Base-by-base conservation (phyloP, 2,888 invertebrate genomes). In the Protonemura montana region DNA sequence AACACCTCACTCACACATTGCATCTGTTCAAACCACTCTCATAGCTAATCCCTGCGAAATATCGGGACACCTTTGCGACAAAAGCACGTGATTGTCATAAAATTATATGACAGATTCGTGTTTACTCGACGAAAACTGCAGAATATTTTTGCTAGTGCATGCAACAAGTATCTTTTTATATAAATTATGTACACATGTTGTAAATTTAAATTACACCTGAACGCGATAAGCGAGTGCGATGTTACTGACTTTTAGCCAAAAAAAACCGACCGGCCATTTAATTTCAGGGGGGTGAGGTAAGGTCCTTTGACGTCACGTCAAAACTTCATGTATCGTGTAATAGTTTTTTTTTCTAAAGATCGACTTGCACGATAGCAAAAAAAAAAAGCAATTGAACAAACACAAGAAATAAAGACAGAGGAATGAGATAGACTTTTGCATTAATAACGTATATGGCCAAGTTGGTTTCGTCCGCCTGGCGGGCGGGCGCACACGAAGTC, bases 401-500 rank as follows among this genome's bases (percentile, higher is more conserved):
- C 29, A 27, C 29, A 78, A 27, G 29, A 78, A 78, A 77, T 77
- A n/a, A 77, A 77, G 5, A 2, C 3, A 27, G 78, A 13, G 29
- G 13, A 59, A 59, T 21, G 59, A 59, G 59, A 59, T 59, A 29
- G 30, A 81, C 81, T 30, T 81, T 81, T 30, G 81, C 81, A 81
- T 81, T 81, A 81, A 81, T 81, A 81, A 81, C 30, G 30, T 30
- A 81, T 30, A 28, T 59, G 59, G 59, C 59, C 59, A 29, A 27
- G 30, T 81, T 27, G 7, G n/a, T 29, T 81, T 27, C 3, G 35
- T 35, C 21, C 59, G 59, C n/a, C n/a, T n/a, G n/a, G n/a, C n/a
- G n/a, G n/a, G n/a, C n/a, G n/a, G 59, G 6, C 6, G 59, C 59
- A 59, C 59, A 59, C 59, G 59, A 59, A 59, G 59, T 10, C 59